These are phyloP conservation scores for Polyommatus icarus DNA, from an alignment of 2,888 invertebrate species.

Conservation along the genomic window DNA sequence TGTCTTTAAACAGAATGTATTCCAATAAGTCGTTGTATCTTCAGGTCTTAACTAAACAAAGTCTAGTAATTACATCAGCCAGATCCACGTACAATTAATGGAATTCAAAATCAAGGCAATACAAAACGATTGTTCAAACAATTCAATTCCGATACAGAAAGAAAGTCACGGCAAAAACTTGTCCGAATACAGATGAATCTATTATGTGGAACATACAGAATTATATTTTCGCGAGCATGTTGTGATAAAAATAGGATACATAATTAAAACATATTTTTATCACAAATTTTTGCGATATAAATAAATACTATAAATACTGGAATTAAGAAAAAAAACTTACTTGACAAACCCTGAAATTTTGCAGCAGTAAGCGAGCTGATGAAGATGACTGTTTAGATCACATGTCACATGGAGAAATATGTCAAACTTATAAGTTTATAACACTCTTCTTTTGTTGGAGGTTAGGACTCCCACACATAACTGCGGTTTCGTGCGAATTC, in stretches of 20 bases:
- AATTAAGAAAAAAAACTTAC: too few species aligned
- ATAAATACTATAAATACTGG: too few species aligned
- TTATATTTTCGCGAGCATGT: slow-evolving; percentile 32
- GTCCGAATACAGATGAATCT: slow-evolving; percentile 71
- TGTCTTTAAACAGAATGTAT: neutral
- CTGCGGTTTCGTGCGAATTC: too few species aligned
- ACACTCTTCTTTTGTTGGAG: too few species aligned
- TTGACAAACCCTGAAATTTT: too few species aligned
- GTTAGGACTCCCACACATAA: too few species aligned
- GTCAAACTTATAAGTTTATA: too few species aligned
- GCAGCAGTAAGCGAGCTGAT: too few species aligned
- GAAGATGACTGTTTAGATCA: too few species aligned
- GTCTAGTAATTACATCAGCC: neutral
- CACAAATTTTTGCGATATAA: too few species aligned
- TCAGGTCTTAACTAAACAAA: neutral
- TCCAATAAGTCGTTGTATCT: neutral
- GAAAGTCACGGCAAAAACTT: slow-evolving; percentile 68
- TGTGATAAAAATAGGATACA: neutral
- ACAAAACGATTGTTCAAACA: slow-evolving; percentile 64
- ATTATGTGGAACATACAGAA: slow-evolving; percentile 47
- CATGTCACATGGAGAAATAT: too few species aligned
- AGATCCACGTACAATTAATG: slow-evolving; percentile 49
- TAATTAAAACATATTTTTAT: too few species aligned
- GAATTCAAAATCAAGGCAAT: slow-evolving; percentile 72
- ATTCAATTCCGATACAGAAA: slow-evolving; percentile 64